Percentiles rank a stretch among this genome's conserved stretches.
Evolutionary conservation across 1,140 invertebrate species (phyloP).

Genomic region (Lepidurus couesii): DNA sequence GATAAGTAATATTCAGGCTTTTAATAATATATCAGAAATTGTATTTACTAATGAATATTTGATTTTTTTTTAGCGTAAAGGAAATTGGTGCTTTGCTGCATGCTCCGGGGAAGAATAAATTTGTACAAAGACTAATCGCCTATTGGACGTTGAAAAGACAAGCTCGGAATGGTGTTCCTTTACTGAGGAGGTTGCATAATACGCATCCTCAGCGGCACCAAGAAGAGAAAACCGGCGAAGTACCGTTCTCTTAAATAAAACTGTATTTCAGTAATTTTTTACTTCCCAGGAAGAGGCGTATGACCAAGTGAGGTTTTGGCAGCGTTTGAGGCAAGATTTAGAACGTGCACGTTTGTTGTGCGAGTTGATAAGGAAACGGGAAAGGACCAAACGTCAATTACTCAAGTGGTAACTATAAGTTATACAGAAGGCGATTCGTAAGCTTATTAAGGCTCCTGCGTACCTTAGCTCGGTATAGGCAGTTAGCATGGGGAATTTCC

Average conservation of each 20-base stretch:
- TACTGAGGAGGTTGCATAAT: constrained; percentile 78
- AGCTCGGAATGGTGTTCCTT: constrained; percentile 89
- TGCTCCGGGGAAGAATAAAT: constrained; percentile 52
- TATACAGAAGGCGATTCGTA: constrained; percentile 26
- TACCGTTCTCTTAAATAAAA: background rate
- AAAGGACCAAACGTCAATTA: constrained; percentile 86
- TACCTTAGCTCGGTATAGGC: too few species aligned
- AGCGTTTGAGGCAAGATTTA: constrained; percentile 86
- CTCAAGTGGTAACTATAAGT: constrained; percentile 52
- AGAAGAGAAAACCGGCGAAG: constrained; percentile 35
- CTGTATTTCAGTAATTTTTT: background rate
- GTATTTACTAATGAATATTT: background rate
- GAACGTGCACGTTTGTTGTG: constrained; percentile 87
- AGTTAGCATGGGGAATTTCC: too few species aligned
- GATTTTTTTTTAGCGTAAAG: background rate
- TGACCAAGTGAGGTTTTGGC: constrained; percentile 89
- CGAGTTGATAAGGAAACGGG: constrained; percentile 88
- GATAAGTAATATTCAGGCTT: constrained; percentile 46
- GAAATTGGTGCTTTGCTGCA: constrained; percentile 25
- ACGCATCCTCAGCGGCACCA: constrained; percentile 43
- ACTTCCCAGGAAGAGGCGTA: constrained; percentile 58
- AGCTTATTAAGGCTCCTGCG: background rate
- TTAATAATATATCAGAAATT: background rate
- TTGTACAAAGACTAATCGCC: constrained; percentile 80
- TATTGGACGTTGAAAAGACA: constrained; percentile 96